Percentiles rank a stretch among this genome's conserved stretches.
phyloP scores from a whole-genome alignment of 2,797 vertebrate species.

The Mallotus villosus region DNA sequence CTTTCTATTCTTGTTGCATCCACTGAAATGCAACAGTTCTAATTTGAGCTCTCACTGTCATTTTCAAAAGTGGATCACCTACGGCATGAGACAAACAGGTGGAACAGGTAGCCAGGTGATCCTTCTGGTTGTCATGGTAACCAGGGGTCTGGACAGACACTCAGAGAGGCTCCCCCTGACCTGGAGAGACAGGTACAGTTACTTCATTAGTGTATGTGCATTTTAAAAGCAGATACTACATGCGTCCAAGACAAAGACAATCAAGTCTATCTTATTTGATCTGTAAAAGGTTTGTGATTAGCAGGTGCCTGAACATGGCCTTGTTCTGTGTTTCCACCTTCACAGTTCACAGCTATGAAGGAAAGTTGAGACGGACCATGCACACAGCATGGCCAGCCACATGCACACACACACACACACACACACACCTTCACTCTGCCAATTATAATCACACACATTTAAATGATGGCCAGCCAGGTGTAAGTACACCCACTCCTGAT shows the following conservation, averaged over 20 bases:
- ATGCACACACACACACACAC: too few relatives aligned
- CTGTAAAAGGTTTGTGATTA: too few relatives aligned
- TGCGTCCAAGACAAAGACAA: neutral
- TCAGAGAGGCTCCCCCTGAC: slow-evolving; percentile 21
- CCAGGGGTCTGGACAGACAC: slow-evolving; percentile 18
- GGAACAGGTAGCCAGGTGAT: slow-evolving; percentile 34
- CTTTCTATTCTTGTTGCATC: too few relatives aligned
- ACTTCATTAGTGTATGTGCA: too few relatives aligned
- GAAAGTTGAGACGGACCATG: neutral
- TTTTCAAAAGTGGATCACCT: neutral
- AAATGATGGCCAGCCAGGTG: slow-evolving; percentile 19
- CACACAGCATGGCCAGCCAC: too few relatives aligned
- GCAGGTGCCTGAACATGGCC: too few relatives aligned
- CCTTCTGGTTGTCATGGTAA: slow-evolving; percentile 9
- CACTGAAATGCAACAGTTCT: too few relatives aligned
- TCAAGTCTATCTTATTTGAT: neutral
- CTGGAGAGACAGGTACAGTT: neutral
- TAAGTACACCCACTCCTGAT: slow-evolving; percentile 9
- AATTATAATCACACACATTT: neutral
- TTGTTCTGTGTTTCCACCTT: neutral
- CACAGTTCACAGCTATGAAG: slow-evolving; percentile 9
- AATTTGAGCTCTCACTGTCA: too few relatives aligned
- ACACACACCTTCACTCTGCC: neutral
- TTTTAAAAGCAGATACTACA: too few relatives aligned
- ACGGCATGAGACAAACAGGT: slow-evolving; percentile 34